Base-by-base conservation (phyloP, 2,888 invertebrate genomes). In the Microplitis manilae region DNA sequence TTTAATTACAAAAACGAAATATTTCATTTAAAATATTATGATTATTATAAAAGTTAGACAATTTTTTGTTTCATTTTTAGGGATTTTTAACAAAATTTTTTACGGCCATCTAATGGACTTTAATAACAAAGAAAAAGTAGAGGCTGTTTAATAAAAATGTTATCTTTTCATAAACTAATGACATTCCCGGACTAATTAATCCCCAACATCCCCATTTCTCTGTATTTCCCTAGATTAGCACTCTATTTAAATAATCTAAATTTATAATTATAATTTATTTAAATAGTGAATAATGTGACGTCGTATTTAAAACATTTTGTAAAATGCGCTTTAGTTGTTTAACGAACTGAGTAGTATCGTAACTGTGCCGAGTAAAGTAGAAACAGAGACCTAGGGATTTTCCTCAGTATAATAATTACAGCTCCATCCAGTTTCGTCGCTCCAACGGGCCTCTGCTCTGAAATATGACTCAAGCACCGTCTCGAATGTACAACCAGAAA, bases 391-490 rank as follows among this genome's bases (percentile, higher is more conserved):
- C 69, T 30, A 67, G n/a, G 67, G 68, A 76, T 76, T 76, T 76
- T 71, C 60, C 71, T 17, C 15, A 17, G 71, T 64, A 71, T 65
- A 76, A 76, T 71, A 76, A 76, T 72, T 76, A 76, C 76, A 59
- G 65, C 65, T 71, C 71, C 65, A 71, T 71, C 60, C 67, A 76
- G 76, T 67, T 76, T 76, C 67, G 60, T 71, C 71, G 76, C 60
- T 71, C 71, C 60, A 71, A 64, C 75, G 69, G 68, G 64, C 50
- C 41, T 50, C 50, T 75, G 64, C 41, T 50, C 64, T 75, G 69
- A 75, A 75, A 69, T 75, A 75, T 75, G 69, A 75, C 64, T 74
- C 61, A 40, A 38, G 74, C 74, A 75, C 68, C 69, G 69, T 40
- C 41, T 60, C 50, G 59, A 75, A 68, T 15, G 61, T 59, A 61